Percentiles rank a stretch among this genome's conserved stretches.
phyloP scores from a whole-genome alignment of 2,797 vertebrate genomes.

The Lutjanus argentimaculatus region DNA sequence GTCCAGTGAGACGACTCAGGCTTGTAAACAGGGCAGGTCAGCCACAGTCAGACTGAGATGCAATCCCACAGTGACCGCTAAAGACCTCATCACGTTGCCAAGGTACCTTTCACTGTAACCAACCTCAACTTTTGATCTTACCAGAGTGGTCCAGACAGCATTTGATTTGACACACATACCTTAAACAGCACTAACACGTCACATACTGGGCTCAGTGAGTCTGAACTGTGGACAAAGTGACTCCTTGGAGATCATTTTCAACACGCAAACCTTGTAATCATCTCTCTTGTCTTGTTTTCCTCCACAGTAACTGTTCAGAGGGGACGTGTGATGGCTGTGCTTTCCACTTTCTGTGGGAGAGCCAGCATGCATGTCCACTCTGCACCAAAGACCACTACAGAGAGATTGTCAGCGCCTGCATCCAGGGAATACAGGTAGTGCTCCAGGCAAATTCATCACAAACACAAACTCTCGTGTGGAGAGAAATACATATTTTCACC shows the following conservation, averaged over 20 bases:
- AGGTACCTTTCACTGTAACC: constrained; percentile 81
- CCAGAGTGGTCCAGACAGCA: background rate
- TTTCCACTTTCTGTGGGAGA: constrained; percentile 95
- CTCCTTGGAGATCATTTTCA: constrained; percentile 18
- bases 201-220: constrained; percentile 15
- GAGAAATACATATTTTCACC: background rate
- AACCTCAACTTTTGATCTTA: constrained; percentile 22
- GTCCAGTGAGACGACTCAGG: constrained; percentile 91
- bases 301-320: constrained; percentile 90
- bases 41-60: constrained; percentile 93
- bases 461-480: background rate
- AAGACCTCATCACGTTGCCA: constrained; percentile 85
- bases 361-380: constrained; percentile 90
- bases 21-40: constrained; percentile 91
- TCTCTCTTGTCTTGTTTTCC: constrained; percentile 35
- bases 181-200: background rate
- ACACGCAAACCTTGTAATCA: background rate
- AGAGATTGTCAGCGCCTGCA: constrained; percentile 91
- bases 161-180: constrained; percentile 1
- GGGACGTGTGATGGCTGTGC: constrained; percentile 96
- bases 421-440: constrained; percentile 92
- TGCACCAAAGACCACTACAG: constrained; percentile 92
- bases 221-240: constrained; percentile 22
- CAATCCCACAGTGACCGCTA: constrained; percentile 80
- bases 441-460: background rate